Conservation (phyloP, 2,888 invertebrate genomes). For the Tanypteryx hageni region DNA sequence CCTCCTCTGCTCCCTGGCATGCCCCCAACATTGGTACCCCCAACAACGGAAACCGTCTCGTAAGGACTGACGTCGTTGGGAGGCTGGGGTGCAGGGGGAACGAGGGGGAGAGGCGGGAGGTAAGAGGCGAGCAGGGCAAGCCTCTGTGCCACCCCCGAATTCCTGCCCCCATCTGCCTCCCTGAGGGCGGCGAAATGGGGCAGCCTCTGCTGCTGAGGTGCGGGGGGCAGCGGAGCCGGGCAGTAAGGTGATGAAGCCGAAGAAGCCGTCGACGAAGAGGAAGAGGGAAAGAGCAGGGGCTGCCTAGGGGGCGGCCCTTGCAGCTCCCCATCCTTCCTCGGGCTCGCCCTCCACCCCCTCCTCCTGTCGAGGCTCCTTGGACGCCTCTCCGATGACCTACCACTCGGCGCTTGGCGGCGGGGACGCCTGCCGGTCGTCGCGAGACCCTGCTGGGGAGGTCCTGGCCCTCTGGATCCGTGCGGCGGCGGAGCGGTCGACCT, state of each 20-base stretch:
- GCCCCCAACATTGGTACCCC: conserved; percentile 77
- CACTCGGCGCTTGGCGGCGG: neutral
- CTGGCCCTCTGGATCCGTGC: neutral
- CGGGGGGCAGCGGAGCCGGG: conserved; percentile 89
- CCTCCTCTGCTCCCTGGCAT: conserved; percentile 71
- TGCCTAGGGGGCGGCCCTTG: conserved; percentile 65
- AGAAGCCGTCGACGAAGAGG: conserved; percentile 58
- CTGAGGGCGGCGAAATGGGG: conserved; percentile 73
- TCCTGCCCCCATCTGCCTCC: conserved; percentile 34
- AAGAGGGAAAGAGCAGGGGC: conserved; percentile 54
- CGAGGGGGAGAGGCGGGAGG: conserved; percentile 68
- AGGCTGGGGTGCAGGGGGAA: conserved; percentile 72
- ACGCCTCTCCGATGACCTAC: conserved; percentile 69
- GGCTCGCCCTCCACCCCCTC: conserved; percentile 73
- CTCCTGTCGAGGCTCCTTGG: conserved; percentile 72
- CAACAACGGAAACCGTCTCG: conserved; percentile 83
- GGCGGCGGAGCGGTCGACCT: neutral
- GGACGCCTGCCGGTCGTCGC: conserved; percentile 32
- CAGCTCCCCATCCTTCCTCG: conserved; percentile 63
- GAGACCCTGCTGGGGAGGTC: conserved; percentile 25
- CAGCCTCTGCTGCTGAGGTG: conserved; percentile 81
- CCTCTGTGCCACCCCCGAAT: conserved; percentile 36
- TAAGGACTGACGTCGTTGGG: conserved; percentile 75
- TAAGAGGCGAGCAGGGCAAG: conserved; percentile 42
- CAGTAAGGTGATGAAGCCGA: conserved; percentile 71